Conservation (phyloP, 2,888 invertebrate species). For the Bellardia bayeri region DNA sequence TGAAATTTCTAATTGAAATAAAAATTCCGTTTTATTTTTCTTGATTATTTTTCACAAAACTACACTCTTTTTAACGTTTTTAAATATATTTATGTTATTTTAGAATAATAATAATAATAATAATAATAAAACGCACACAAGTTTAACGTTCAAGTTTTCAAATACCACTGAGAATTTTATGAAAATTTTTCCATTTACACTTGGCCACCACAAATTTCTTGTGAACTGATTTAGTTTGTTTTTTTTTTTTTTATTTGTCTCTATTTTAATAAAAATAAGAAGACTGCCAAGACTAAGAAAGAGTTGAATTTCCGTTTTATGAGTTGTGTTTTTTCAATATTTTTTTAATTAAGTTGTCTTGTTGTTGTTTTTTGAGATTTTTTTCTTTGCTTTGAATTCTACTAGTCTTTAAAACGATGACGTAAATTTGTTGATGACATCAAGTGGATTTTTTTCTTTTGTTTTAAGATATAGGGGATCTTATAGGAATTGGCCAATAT, state of each 20-base stretch:
- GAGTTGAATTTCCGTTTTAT: slow-evolving; percentile 63
- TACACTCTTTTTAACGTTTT: slow-evolving; percentile 11
- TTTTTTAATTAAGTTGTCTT: slow-evolving; percentile 68
- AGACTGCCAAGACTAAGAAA: slow-evolving; percentile 51
- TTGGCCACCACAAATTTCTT: slow-evolving; percentile 58
- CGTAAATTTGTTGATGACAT: slow-evolving; percentile 71
- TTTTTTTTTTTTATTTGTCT: slow-evolving; percentile 26
- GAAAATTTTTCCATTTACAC: slow-evolving; percentile 42
- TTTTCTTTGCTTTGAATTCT: slow-evolving; percentile 44
- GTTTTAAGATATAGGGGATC: slow-evolving; percentile 9
- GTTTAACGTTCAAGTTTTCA: slow-evolving; percentile 66
- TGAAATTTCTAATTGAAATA: slow-evolving; percentile 29
- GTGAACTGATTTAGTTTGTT: slow-evolving; percentile 52
- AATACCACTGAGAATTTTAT: slow-evolving; percentile 67
- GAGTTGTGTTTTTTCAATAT: slow-evolving; percentile 38
- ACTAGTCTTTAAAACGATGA: slow-evolving; percentile 60
- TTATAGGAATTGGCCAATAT: slow-evolving; percentile 65
- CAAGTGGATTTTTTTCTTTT: slow-evolving; percentile 49
- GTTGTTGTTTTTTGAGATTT: slow-evolving; percentile 31
- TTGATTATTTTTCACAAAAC: slow-evolving; percentile 17
- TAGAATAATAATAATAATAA: neutral
- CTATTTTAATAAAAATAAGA: slow-evolving; percentile 24
- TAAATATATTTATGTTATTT: neutral
- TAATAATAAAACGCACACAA: slow-evolving; percentile 37
- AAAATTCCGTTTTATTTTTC: slow-evolving; percentile 21